phyloP scores from a whole-genome alignment of 64 coral and sea anemone genomes.

The Hydrozoanthus tunicans region DNA sequence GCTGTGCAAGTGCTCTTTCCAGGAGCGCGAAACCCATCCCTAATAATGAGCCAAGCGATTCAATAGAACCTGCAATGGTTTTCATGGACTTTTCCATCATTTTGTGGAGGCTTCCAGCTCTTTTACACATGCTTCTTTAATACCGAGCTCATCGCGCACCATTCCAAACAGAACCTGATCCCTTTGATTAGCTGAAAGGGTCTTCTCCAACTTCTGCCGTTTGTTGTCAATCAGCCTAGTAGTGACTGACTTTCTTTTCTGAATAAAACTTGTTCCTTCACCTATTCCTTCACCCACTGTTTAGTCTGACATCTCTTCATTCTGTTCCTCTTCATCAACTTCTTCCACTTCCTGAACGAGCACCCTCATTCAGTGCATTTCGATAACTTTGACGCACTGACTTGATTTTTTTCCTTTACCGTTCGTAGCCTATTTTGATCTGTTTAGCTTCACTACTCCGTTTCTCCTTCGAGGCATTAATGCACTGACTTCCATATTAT shows the following conservation, averaged over 20 bases:
- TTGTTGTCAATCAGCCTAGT: constrained; percentile 56
- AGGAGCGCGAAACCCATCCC: constrained; percentile 54
- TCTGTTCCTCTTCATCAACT: constrained; percentile 41
- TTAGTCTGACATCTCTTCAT: constrained; percentile 24
- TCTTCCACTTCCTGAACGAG: constrained; percentile 42
- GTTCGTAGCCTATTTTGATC: constrained; percentile 54
- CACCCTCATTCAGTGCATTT: constrained; percentile 40
- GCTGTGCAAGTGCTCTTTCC: constrained; percentile 53
- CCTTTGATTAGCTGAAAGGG: constrained; percentile 65
- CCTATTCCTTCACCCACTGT: neutral
- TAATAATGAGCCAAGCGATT: constrained; percentile 61
- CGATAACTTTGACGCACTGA: constrained; percentile 34
- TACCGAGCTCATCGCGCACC: constrained; percentile 47
- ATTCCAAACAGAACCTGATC: constrained; percentile 53
- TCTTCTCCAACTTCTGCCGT: constrained; percentile 50
- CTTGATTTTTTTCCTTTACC: constrained; percentile 41
- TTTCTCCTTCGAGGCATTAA: constrained; percentile 33
- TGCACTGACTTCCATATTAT: constrained; percentile 55
- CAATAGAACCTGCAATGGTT: constrained; percentile 58
- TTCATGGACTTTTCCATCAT: constrained; percentile 61
- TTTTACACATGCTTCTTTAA: constrained; percentile 55
- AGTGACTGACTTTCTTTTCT: constrained; percentile 31
- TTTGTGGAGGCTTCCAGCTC: constrained; percentile 46
- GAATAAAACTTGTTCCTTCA: constrained; percentile 37
- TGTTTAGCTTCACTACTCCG: constrained; percentile 37